Evolutionary conservation across 2,113 vertebrate species (phyloP).

Genomic region (Melanotaenia duboulayi): DNA sequence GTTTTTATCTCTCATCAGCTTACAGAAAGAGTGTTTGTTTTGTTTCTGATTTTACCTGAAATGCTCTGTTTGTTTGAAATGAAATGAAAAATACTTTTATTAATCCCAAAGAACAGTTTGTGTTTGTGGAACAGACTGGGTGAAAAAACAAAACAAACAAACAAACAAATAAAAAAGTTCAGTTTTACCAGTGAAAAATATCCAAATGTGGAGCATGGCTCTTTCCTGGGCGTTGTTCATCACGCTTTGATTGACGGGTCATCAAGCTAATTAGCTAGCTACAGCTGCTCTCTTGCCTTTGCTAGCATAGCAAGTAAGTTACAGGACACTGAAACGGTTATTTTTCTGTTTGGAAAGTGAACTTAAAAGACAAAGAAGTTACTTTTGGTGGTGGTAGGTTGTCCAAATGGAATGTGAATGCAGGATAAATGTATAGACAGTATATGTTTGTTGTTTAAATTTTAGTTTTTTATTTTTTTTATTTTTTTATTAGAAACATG

Average conservation of each 20-base stretch:
- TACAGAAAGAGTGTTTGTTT: not conserved
- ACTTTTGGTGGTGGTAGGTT: not conserved
- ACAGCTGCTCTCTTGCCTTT: constrained; percentile 11
- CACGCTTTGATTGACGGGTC: constrained; percentile 9
- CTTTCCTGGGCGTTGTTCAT: not conserved
- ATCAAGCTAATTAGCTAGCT: constrained; percentile 19
- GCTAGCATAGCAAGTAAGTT: not conserved
- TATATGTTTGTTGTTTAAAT: no score
- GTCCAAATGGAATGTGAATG: not conserved
- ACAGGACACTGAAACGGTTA: not conserved
- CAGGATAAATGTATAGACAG: no score
- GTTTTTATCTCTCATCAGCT: not conserved
- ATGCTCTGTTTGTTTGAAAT: not conserved
- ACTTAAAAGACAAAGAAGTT: not conserved
- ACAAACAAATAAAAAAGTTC: no score
- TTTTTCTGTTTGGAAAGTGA: constrained; percentile 3
- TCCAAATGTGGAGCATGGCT: not conserved
- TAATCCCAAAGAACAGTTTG: no score
- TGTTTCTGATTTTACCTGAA: not conserved
- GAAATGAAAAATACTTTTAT: no score
- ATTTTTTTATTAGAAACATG: not conserved
- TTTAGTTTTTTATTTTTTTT: not conserved
- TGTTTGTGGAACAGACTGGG: not conserved
- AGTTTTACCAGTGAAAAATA: not conserved
- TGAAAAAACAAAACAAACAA: no score